These are phyloP conservation scores for Liparis tanakae DNA, from an alignment of 2,797 vertebrate species.

Conservation along the genomic window DNA sequence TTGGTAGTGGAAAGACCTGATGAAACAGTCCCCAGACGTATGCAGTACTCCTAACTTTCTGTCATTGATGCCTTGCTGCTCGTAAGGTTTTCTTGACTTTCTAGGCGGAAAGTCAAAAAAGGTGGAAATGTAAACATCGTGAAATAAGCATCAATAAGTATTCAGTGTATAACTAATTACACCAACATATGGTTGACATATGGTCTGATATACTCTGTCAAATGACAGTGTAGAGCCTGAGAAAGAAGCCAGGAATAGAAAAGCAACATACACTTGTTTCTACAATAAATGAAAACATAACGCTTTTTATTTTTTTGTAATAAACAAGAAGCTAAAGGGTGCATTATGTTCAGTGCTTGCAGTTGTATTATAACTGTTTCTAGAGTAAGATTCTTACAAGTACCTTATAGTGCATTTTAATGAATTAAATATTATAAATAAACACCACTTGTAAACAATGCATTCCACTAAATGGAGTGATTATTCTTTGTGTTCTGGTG, in stretches of 20 bases:
- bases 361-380: background rate
- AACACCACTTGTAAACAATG: conserved; percentile 31
- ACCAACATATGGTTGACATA: too few relatives aligned
- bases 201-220: background rate
- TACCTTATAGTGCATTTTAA: background rate
- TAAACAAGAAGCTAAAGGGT: background rate
- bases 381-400: background rate
- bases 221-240: background rate
- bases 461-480: conserved; percentile 33
- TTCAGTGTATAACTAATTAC: background rate
- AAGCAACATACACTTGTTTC: background rate
- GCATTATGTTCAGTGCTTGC: background rate
- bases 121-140: background rate
- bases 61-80: too few relatives aligned
- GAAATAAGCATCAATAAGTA: background rate
- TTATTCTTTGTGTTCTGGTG: conserved; percentile 39
- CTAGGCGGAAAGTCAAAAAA: background rate
- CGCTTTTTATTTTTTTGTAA: background rate
- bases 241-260: background rate
- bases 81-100: background rate
- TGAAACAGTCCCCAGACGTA: background rate
- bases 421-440: conserved; percentile 4
- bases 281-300: background rate
- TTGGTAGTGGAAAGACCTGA: background rate
- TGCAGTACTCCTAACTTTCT: too few relatives aligned